phyloP scores from a whole-genome alignment of 2,888 invertebrate genomes.

The Limnephilus marmoratus region DNA sequence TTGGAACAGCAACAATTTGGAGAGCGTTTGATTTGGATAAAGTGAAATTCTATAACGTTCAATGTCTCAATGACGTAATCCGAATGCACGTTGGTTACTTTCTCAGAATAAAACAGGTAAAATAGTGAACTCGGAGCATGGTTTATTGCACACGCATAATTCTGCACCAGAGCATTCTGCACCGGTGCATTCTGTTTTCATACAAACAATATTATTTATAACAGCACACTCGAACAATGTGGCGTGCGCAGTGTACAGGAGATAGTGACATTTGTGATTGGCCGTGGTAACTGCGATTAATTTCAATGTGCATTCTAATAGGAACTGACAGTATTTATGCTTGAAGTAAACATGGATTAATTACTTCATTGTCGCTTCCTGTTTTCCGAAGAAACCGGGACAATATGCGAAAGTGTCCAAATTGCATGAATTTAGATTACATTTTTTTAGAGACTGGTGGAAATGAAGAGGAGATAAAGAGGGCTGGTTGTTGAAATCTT shows the following conservation, averaged over 20 bases:
- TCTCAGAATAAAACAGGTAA: conserved; percentile 7
- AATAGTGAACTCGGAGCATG: not conserved
- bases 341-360: not conserved
- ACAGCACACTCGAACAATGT: not conserved
- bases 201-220: not conserved
- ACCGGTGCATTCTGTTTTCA: not conserved
- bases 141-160: conserved; percentile 16
- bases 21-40: conserved; percentile 45
- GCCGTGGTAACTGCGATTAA: not conserved
- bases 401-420: too few relatives aligned
- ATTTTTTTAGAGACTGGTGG: too few relatives aligned
- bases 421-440: too few relatives aligned
- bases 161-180: not conserved
- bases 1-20: conserved; percentile 9
- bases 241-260: not conserved
- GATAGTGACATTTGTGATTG: not conserved
- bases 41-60: conserved; percentile 51
- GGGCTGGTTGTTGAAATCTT: too few relatives aligned
- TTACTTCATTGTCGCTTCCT: not conserved
- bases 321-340: not conserved
- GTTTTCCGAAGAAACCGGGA: not conserved
- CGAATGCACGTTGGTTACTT: conserved; percentile 45
- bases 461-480: too few relatives aligned
- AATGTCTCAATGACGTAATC: conserved; percentile 40
- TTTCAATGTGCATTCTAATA: not conserved